These are phyloP conservation scores for Campylomormyrus numenius DNA, from an alignment of 2,113 vertebrate species.

Conservation along the genomic window DNA sequence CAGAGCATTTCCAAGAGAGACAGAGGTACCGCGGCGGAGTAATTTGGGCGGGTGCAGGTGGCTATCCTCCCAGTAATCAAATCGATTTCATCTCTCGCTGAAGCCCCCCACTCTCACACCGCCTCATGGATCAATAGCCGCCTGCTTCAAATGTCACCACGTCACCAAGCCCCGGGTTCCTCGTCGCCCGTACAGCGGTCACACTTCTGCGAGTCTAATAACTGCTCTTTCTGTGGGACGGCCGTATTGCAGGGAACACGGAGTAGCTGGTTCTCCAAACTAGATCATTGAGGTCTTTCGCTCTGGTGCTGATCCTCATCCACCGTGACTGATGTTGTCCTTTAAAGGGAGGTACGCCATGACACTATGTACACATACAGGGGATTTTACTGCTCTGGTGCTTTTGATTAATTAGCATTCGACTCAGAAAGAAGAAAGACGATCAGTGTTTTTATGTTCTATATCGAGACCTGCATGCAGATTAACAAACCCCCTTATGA, in stretches of 20 bases:
- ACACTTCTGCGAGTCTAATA: background rate
- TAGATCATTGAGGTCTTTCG: background rate
- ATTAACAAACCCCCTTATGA: background rate
- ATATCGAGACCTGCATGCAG: background rate
- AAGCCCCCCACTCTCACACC: conserved; percentile 13
- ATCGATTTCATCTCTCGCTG: conserved; percentile 28
- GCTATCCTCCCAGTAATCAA: conserved; percentile 29
- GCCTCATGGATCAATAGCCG: conserved; percentile 17
- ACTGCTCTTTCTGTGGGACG: background rate
- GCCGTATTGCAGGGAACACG: background rate
- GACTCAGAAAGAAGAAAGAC: background rate
- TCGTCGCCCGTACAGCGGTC: background rate
- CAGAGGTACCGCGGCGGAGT: conserved; percentile 14
- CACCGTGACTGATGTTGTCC: background rate
- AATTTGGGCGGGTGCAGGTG: conserved; percentile 27
- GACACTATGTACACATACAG: background rate
- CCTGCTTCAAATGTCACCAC: conserved; percentile 24
- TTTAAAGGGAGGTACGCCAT: background rate
- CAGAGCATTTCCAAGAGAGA: conserved; percentile 8
- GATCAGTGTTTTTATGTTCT: background rate
- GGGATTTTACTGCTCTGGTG: background rate
- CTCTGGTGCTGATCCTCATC: background rate
- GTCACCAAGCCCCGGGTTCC: background rate
- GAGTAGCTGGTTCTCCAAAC: background rate
- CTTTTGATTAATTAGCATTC: background rate